phyloP scores from a whole-genome alignment of 1,140 invertebrate genomes.

The Hylyphantes graminicola region DNA sequence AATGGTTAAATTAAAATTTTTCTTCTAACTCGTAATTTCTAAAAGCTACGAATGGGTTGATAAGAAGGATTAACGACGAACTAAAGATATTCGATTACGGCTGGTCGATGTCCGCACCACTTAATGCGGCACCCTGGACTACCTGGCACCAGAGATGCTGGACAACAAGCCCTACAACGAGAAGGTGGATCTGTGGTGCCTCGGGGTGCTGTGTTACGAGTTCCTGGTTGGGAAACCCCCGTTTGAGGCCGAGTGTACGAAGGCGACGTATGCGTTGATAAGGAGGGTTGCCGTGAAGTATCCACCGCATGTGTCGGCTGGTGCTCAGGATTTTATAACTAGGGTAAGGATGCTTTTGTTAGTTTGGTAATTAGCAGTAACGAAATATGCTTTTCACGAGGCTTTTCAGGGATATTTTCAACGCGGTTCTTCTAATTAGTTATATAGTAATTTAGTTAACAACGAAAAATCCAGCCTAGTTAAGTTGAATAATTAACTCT shows the following conservation, averaged over 20 bases:
- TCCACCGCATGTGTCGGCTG: conserved; percentile 77
- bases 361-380: conserved; percentile 65
- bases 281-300: conserved; percentile 78
- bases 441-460: too few relatives aligned
- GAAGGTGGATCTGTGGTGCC: conserved; percentile 86
- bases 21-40: too few relatives aligned
- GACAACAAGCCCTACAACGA: conserved; percentile 79
- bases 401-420: too few relatives aligned
- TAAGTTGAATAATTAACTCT: too few relatives aligned
- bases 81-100: conserved; percentile 71
- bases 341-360: conserved; percentile 72
- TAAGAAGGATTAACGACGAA: too few relatives aligned
- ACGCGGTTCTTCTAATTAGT: too few relatives aligned
- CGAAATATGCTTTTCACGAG: too few relatives aligned
- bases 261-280: conserved; percentile 87
- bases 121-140: conserved; percentile 92
- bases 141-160: conserved; percentile 94
- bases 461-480: neutral
- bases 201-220: conserved; percentile 95
- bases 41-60: too few relatives aligned
- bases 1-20: too few relatives aligned
- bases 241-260: conserved; percentile 82
- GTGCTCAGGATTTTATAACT: conserved; percentile 86
- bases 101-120: conserved; percentile 76
- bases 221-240: conserved; percentile 94